Conservation (phyloP, 2,888 invertebrate genomes). For the Eumerus sabulonum region DNA sequence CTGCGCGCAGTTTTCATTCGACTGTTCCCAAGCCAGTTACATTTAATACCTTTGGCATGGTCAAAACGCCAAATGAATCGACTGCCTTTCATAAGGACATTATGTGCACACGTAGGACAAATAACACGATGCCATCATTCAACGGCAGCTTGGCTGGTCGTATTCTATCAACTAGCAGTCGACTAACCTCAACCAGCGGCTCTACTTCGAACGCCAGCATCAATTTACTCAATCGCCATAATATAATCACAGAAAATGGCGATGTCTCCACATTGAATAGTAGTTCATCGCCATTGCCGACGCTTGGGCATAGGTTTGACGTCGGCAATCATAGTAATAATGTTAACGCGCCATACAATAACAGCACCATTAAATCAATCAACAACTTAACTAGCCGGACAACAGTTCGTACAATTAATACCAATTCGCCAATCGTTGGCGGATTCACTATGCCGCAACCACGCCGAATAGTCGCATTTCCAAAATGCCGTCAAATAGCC, state of each 20-base stretch:
- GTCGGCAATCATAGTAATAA: conserved; percentile 31
- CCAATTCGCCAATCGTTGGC: neutral
- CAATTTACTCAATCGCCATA: conserved; percentile 32
- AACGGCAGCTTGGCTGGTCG: conserved; percentile 27
- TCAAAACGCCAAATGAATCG: conserved; percentile 60
- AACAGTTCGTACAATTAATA: conserved; percentile 47
- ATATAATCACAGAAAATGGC: conserved; percentile 40
- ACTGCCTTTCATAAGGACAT: conserved; percentile 75
- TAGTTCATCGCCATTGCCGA: conserved; percentile 1
- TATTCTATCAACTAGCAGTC: conserved; percentile 14
- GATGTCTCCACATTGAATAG: conserved; percentile 23
- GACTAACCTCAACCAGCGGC: neutral
- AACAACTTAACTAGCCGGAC: conserved; percentile 31
- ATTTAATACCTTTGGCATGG: conserved; percentile 48
- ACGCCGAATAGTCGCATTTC: conserved; percentile 47
- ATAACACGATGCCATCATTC: conserved; percentile 68
- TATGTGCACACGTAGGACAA: conserved; percentile 75
- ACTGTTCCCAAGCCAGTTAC: conserved; percentile 39
- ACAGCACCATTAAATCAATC: conserved; percentile 23
- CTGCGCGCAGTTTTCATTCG: conserved; percentile 25
- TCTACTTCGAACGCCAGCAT: too few species aligned
- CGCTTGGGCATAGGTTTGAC: conserved; percentile 34
- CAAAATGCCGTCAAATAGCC: conserved; percentile 58
- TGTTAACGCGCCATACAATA: conserved; percentile 7
- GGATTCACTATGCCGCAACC: conserved; percentile 55